Percentiles rank a stretch among this genome's conserved stretches.
Evolutionary conservation across 1,140 invertebrate genomes (phyloP).

Genomic region (roundworm (Caenorhabditis elegans)): DNA sequence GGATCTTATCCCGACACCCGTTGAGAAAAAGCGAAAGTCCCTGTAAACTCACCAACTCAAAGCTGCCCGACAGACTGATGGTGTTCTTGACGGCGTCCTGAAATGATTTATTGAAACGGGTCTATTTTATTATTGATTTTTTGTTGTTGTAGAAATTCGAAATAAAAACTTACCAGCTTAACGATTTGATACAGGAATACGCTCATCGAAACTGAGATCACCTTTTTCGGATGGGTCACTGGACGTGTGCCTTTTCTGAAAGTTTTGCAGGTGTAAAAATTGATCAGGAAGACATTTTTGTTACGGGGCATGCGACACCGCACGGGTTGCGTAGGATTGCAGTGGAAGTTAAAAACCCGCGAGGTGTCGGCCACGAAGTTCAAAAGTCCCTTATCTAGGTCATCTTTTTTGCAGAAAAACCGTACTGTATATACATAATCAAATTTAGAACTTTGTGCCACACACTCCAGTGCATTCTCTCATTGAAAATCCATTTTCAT

Average conservation of each 20-base stretch:
- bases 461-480: too few species aligned
- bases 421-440: too few species aligned
- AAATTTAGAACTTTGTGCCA: too few species aligned
- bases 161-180: constrained; percentile 55
- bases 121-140: background rate
- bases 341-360: too few species aligned
- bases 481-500: too few species aligned
- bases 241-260: constrained; percentile 64
- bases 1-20: constrained; percentile 34
- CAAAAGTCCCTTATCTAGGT: too few species aligned
- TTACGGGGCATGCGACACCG: too few species aligned
- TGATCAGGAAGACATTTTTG: too few species aligned
- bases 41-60: constrained; percentile 60
- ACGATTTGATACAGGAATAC: constrained; percentile 66
- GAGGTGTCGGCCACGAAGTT: too few species aligned
- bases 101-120: constrained; percentile 43
- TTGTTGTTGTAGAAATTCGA: constrained; percentile 2
- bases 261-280: too few species aligned
- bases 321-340: too few species aligned
- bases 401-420: too few species aligned
- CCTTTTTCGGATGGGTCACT: constrained; percentile 64
- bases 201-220: constrained; percentile 61
- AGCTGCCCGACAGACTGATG: constrained; percentile 62
- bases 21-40: constrained; percentile 5
- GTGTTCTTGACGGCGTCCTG: constrained; percentile 66